Percentiles rank a stretch among this genome's conserved stretches.
Conservation (phyloP, 1,140 invertebrate genomes). For the Capitella teleta region DNA sequence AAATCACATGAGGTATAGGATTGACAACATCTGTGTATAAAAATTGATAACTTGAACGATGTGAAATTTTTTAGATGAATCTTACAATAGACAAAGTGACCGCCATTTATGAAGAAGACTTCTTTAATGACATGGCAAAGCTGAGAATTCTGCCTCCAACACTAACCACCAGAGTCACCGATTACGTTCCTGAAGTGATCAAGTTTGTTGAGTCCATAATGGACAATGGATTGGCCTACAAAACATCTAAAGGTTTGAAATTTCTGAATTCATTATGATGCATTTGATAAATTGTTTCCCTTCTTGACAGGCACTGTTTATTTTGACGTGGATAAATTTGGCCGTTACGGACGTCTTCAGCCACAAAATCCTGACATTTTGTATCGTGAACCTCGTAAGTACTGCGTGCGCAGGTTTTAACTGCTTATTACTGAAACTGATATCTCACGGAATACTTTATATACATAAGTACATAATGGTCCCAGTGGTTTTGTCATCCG, state of each 20-base stretch:
- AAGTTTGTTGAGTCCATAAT: constrained; percentile 61
- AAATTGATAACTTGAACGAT: too few species aligned
- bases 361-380: too few species aligned
- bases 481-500: too few species aligned
- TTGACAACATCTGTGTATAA: too few species aligned
- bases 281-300: constrained; percentile 1
- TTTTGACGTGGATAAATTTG: constrained; percentile 60
- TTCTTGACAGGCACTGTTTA: constrained; percentile 58
- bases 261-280: neutral
- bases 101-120: constrained; percentile 65
- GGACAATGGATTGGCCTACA: constrained; percentile 56
- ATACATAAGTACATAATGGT: too few species aligned
- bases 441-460: too few species aligned
- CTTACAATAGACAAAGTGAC: too few species aligned
- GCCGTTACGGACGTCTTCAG: constrained; percentile 64
- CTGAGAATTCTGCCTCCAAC: constrained; percentile 61
- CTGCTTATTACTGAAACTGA: too few species aligned
- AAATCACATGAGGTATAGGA: constrained; percentile 47
- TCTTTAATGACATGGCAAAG: constrained; percentile 62
- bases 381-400: too few species aligned
- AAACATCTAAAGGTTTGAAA: constrained; percentile 15
- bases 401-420: too few species aligned
- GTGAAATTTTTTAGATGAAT: too few species aligned
- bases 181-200: constrained; percentile 66
- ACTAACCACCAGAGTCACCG: constrained; percentile 61